A percentile compares a stretch with the other conserved stretches of the same genome.
These are phyloP conservation scores for Rambutsinella grinnellia DNA, from an alignment of 2,888 invertebrate genomes.

Conservation along the genomic window DNA sequence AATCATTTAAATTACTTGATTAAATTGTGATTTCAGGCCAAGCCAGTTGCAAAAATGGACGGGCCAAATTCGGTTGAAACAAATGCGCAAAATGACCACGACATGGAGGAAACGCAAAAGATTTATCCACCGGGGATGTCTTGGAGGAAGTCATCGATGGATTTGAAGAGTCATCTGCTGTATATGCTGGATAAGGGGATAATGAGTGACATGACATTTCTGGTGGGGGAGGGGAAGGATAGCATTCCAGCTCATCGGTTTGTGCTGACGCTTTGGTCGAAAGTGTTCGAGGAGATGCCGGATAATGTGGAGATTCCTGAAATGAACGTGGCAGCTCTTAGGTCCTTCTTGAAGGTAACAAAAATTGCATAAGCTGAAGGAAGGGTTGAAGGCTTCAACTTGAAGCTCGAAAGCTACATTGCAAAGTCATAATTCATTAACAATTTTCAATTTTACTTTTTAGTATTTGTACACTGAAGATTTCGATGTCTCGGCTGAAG, in stretches of 20 bases:
- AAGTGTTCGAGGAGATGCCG: conserved; percentile 63
- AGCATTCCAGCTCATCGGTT: conserved; percentile 59
- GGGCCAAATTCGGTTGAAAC: conserved; percentile 51
- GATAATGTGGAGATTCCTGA: conserved; percentile 62
- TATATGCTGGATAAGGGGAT: conserved; percentile 60
- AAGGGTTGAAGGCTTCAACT: background rate
- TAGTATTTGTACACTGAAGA: conserved; percentile 61
- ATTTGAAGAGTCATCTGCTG: conserved; percentile 53
- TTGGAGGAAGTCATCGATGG: conserved; percentile 51
- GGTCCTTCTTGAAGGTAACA: conserved; percentile 60
- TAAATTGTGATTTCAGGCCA: no score
- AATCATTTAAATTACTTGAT: no score
- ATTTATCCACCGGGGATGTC: conserved; percentile 30
- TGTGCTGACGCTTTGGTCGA: conserved; percentile 56
- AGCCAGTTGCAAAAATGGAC: conserved; percentile 42
- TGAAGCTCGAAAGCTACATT: background rate
- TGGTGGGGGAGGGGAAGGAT: conserved; percentile 59
- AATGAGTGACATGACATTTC: conserved; percentile 61
- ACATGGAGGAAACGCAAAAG: conserved; percentile 52
- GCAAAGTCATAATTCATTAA: background rate
- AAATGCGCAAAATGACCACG: conserved; percentile 44
- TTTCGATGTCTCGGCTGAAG: conserved; percentile 60
- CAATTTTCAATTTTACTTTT: background rate
- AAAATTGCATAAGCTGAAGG: background rate
- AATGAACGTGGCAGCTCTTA: conserved; percentile 56